Conservation (phyloP, 2,113 vertebrate species). For the Penelope pileata region DNA sequence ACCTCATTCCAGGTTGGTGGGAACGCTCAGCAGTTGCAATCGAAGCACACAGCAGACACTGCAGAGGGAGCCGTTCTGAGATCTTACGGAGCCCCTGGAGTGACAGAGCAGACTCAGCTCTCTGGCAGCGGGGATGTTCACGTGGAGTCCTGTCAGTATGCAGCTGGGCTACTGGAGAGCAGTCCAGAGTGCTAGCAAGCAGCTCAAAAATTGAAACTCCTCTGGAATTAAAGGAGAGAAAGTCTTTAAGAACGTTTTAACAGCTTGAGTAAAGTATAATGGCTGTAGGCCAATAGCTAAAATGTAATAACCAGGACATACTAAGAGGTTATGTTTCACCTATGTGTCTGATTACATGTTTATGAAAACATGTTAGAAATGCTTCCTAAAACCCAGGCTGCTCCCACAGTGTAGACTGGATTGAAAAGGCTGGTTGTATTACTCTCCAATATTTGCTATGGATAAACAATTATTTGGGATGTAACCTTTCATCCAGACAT, state of each 20-base stretch:
- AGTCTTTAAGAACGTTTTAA: neutral
- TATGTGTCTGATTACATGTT: neutral
- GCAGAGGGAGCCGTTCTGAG: neutral
- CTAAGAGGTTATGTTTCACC: neutral
- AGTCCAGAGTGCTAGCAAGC: neutral
- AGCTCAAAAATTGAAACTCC: neutral
- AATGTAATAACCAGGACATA: neutral
- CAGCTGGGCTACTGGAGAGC: neutral
- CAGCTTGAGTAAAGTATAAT: neutral
- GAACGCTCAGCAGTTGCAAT: neutral
- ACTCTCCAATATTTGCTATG: neutral
- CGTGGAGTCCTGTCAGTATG: neutral
- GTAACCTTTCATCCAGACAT: slow-evolving; percentile 26
- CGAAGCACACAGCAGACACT: neutral
- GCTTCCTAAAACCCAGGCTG: neutral
- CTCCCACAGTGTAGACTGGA: neutral
- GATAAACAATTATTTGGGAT: slow-evolving; percentile 17
- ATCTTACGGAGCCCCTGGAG: rapidly evolving
- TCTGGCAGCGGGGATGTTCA: neutral
- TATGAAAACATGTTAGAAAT: neutral
- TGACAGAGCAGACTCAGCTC: neutral
- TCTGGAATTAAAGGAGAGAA: neutral
- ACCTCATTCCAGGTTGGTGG: neutral
- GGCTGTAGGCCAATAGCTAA: neutral
- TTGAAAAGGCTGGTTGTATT: neutral